Evolutionary conservation across 2,888 invertebrate species (phyloP), one percentile per base, ranked within the genome.

Genomic region (Tachina grossa): DNA sequence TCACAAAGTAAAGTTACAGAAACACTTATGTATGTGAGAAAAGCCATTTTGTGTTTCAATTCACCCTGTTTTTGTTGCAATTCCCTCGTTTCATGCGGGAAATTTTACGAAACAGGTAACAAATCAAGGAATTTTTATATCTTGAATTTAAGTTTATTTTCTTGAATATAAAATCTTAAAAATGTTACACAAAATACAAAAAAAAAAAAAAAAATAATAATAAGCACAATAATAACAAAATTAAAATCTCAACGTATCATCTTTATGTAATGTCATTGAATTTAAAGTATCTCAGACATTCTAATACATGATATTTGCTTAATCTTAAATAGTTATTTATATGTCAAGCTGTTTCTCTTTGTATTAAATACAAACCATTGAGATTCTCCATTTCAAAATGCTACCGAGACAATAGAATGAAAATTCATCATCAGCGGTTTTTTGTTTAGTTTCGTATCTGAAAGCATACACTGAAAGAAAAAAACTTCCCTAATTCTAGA

Each of bases 331-430:
- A 47, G 9, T 39, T 10, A 39, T 55, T 71, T 65, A 43, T 45
- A 16, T 71, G 47, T 65, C 79, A 79, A 71, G 79, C 22, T 69
- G n/a, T 31, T 55, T 55, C 31, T 55, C 14, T 75, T 75, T 63
- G 39, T 51, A 39, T 16, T 51, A 53, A 53, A 69, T 53, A 9
- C n/a, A 55, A 55, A 55, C 41, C 43, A 72, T 47, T 78, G 39
- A 72, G 47, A 22, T 57, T 77, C n/a, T 71, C 61, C 9, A 77
- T 47, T 69, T 74, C 13, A 1, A 81, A 80, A 65, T 71, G 74
- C 74, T 59, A 69, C 68, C 45, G 16, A 75, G 43, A 80, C 55
- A 79, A 69, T 68, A 49, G 51, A 84, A 68, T 47, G 39, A 39
- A 68, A 77, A 83, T 57, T 53, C 59, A 51, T 77, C 57, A 57